These are phyloP conservation scores for Illadopsis cleaveri DNA, from an alignment of 2,113 vertebrate genomes.

Conservation along the genomic window DNA sequence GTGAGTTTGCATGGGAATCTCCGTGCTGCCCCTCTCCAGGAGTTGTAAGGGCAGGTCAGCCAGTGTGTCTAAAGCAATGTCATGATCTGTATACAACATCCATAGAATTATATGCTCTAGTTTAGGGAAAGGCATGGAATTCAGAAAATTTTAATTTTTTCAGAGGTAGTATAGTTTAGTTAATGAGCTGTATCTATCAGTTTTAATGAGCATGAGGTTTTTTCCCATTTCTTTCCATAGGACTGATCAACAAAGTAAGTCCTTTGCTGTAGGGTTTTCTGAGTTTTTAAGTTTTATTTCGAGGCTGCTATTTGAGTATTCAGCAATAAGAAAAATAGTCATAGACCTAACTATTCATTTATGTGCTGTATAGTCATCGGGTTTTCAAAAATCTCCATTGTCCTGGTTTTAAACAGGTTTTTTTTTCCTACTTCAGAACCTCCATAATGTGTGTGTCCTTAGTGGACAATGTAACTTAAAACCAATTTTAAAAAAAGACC, in stretches of 20 bases:
- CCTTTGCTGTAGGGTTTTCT: not conserved
- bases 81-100: not conserved
- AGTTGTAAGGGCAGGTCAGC: not conserved
- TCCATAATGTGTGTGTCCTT: not conserved
- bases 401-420: not conserved
- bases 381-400: not conserved
- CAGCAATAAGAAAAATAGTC: not conserved
- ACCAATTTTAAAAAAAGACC: not conserved
- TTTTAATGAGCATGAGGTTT: not conserved
- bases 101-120: not conserved
- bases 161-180: too few species aligned
- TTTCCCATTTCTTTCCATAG: not conserved
- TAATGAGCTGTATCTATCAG: not conserved
- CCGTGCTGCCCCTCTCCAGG: accelerated
- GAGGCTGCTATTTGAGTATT: not conserved
- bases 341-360: not conserved
- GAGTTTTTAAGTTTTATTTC: not conserved
- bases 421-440: not conserved
- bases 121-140: not conserved
- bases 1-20: accelerated
- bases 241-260: not conserved
- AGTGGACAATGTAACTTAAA: not conserved
- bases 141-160: not conserved
- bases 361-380: not conserved
- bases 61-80: not conserved